Percentiles rank a stretch among this genome's conserved stretches.
phyloP scores from a whole-genome alignment of 2,113 vertebrate species.

The Neotoma lepida region DNA sequence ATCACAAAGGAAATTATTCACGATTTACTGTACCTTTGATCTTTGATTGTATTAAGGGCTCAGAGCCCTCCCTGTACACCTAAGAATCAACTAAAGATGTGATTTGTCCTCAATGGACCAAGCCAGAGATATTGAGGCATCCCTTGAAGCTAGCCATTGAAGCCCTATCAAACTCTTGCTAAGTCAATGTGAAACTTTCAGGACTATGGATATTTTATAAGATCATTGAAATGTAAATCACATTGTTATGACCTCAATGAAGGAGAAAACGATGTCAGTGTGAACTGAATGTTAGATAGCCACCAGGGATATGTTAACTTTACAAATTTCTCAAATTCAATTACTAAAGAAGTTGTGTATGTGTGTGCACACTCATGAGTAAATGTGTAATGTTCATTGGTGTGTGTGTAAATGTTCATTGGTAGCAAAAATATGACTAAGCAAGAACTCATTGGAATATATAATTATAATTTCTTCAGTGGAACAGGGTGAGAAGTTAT shows the following conservation, averaged over 20 bases:
- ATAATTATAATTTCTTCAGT: not conserved
- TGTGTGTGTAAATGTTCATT: not conserved
- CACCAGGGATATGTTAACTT: not conserved
- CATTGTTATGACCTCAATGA: rapidly evolving
- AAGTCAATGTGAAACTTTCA: rapidly evolving
- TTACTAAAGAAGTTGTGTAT: not conserved
- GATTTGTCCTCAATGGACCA: not conserved
- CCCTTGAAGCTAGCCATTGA: not conserved
- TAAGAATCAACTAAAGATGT: not conserved
- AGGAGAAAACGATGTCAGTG: not conserved
- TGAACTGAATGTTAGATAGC: not conserved
- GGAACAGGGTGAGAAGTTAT: not conserved
- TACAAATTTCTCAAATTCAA: not conserved
- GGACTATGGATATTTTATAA: not conserved
- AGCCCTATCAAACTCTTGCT: not conserved
- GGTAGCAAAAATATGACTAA: rapidly evolving
- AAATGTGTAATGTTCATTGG: too few relatives aligned
- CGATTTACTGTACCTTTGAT: not conserved
- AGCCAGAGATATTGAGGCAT: not conserved
- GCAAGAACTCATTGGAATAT: rapidly evolving
- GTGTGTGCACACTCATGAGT: not conserved
- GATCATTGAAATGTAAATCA: too few relatives aligned
- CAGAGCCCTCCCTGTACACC: not conserved
- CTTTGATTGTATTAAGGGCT: not conserved
- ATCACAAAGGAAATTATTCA: not conserved